phyloP scores from a whole-genome alignment of 2,797 vertebrate species.

The Lates japonicus region DNA sequence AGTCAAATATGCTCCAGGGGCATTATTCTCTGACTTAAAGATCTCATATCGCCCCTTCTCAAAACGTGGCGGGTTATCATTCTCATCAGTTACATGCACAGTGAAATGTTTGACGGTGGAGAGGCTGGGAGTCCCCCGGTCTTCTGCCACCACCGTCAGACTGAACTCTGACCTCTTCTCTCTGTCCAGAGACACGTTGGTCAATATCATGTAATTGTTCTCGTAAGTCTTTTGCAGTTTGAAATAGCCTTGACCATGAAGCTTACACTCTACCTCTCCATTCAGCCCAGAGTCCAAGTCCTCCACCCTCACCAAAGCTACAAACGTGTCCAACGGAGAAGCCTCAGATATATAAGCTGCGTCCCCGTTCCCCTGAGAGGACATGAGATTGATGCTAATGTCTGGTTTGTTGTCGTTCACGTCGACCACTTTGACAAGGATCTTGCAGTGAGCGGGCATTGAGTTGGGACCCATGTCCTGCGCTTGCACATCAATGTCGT shows the following conservation, averaged over 20 bases:
- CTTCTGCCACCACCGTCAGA: conserved; percentile 95
- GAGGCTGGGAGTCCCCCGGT: conserved; percentile 92
- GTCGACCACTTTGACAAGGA: conserved; percentile 94
- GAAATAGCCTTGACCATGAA: conserved; percentile 95
- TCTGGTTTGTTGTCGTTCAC: conserved; percentile 98
- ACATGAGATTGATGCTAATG: conserved; percentile 95
- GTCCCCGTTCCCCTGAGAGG: conserved; percentile 92
- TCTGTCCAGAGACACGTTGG: conserved; percentile 93
- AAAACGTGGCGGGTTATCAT: conserved; percentile 96
- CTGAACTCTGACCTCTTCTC: conserved; percentile 96
- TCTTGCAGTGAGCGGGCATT: conserved; percentile 97
- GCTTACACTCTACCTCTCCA: conserved; percentile 92
- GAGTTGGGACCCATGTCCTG: conserved; percentile 98
- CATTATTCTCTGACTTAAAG: conserved; percentile 96
- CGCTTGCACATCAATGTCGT: conserved; percentile 96
- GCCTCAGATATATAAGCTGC: conserved; percentile 93
- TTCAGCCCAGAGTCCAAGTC: conserved; percentile 94
- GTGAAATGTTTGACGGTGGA: conserved; percentile 96
- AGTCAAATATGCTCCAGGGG: conserved; percentile 93
- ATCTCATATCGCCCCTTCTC: conserved; percentile 94
- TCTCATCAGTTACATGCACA: conserved; percentile 94
- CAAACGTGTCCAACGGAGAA: conserved; percentile 92
- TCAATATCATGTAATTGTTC: conserved; percentile 97
- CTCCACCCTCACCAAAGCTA: conserved; percentile 94
- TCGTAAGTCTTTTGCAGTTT: conserved; percentile 95